These are phyloP conservation scores for Drosophila merina DNA, from an alignment of 2,888 invertebrate species.

Conservation along the genomic window DNA sequence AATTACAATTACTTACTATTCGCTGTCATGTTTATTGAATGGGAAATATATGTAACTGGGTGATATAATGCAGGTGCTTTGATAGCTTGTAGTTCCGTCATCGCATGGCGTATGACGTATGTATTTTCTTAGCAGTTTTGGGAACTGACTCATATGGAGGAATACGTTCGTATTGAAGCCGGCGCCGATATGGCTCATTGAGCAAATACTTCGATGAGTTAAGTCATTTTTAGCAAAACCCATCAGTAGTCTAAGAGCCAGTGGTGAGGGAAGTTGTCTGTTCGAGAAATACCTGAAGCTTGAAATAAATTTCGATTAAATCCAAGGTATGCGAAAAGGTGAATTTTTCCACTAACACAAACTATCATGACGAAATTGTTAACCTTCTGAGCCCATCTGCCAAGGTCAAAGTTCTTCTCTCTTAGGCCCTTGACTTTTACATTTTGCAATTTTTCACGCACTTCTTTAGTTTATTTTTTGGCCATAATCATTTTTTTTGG, in stretches of 20 bases:
- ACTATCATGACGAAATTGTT: constrained; percentile 10
- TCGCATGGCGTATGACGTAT: constrained; percentile 23
- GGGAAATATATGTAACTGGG: constrained; percentile 29
- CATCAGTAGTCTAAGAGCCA: constrained; percentile 17
- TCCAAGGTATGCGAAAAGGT: background rate
- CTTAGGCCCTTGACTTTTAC: constrained; percentile 42
- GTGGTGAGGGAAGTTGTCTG: background rate
- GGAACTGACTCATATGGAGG: constrained; percentile 20
- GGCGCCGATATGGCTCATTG: constrained; percentile 40
- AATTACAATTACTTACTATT: constrained; percentile 31
- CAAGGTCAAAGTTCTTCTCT: constrained; percentile 49
- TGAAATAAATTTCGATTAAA: background rate
- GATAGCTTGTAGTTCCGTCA: constrained; percentile 18
- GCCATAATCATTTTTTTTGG: constrained; percentile 33
- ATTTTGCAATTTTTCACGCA: constrained; percentile 50
- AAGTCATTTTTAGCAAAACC: background rate
- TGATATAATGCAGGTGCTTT: constrained; percentile 41
- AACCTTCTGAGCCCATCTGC: constrained; percentile 23
- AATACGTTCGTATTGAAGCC: background rate
- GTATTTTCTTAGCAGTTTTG: constrained; percentile 1
- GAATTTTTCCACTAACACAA: background rate
- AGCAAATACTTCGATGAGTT: constrained; percentile 42
- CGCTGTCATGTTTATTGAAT: background rate
- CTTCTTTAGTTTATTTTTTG: constrained; percentile 38
- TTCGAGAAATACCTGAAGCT: background rate